These are phyloP conservation scores for Volucella inanis DNA, from an alignment of 2,888 invertebrate genomes.

Conservation along the genomic window DNA sequence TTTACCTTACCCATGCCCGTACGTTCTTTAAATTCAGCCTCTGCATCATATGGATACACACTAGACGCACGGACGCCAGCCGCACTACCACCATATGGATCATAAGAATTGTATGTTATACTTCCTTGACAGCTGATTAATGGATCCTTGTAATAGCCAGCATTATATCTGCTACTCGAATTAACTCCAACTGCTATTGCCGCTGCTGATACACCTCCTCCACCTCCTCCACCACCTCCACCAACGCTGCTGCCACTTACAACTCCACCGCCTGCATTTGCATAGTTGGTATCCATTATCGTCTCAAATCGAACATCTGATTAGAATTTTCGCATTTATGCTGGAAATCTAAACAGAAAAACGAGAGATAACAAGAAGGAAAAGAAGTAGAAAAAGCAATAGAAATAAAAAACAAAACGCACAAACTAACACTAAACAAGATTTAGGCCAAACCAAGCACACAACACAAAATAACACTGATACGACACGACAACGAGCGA, in stretches of 20 bases:
- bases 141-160: conserved; percentile 63
- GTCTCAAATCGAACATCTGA: conserved; percentile 61
- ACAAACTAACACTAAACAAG: conserved; percentile 63
- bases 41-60: conserved; percentile 68
- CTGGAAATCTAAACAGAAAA: conserved; percentile 48
- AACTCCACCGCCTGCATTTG: conserved; percentile 57
- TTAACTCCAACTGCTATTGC: conserved; percentile 65
- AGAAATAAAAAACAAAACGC: conserved; percentile 65
- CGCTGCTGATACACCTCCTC: conserved; percentile 49
- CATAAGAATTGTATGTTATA: conserved; percentile 69
- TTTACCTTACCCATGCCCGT: conserved; percentile 64
- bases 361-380: background rate
- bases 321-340: conserved; percentile 44
- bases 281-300: conserved; percentile 72
- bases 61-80: conserved; percentile 35
- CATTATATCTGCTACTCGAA: conserved; percentile 60
- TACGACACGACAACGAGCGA: conserved; percentile 61
- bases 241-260: conserved; percentile 10
- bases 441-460: conserved; percentile 61
- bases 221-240: conserved; percentile 10
- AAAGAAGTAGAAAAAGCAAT: conserved; percentile 40
- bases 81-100: conserved; percentile 71
- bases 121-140: conserved; percentile 62
- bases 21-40: conserved; percentile 66
- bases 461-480: conserved; percentile 52